Evolutionary conservation across 2,888 invertebrate genomes (phyloP), one percentile per base, ranked within the genome.

Genomic region (Gortyna flavago): DNA sequence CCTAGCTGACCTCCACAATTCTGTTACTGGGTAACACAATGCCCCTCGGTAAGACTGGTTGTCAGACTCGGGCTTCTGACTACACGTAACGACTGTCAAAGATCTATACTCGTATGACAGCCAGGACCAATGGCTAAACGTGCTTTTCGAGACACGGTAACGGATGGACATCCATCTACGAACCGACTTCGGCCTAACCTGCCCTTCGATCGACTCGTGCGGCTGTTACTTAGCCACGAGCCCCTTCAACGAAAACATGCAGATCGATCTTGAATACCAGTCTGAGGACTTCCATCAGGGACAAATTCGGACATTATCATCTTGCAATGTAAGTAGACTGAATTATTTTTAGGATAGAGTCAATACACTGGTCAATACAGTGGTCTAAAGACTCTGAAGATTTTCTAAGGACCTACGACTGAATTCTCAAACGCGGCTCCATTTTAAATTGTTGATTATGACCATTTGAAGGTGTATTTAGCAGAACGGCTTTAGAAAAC

Each of bases 241-340:
- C 29, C 16, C 1, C 29, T 97, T 98, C 81, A 97, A 97, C 59
- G 99, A 99, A 93, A 99, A 99, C 93, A 97, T 97, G 83, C 97
- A 97, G 67, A 97, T 98, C 84, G 99, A 99, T 92, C 99, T 99
- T 72, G 99, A 99, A 91, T 96, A 98, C 74, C 97, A 98, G 76
- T 97, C 97, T 89, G 67, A 98, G 98, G 91, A 97, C 98, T 83
- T 97, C 97, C 71, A 97, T 98, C 96, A 98, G 98, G 89, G 98
- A 98, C 73, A 97, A 98, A 89, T 98, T 99, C 97, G 97, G 98
- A 88, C 98, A 98, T 87, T 87, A 98, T 99, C 88, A 96, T 99
- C 48, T 97, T 98, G 89, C 99, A 99, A 97, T 99, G 99, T 99
- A 98, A 98, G 99, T 98, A 66, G 9, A 64, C 32, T 71, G 25